Percentiles rank a stretch among this genome's conserved stretches.
Evolutionary conservation across 2,797 vertebrate genomes (phyloP).

Genomic region (Lindbergichthys nudifrons): DNA sequence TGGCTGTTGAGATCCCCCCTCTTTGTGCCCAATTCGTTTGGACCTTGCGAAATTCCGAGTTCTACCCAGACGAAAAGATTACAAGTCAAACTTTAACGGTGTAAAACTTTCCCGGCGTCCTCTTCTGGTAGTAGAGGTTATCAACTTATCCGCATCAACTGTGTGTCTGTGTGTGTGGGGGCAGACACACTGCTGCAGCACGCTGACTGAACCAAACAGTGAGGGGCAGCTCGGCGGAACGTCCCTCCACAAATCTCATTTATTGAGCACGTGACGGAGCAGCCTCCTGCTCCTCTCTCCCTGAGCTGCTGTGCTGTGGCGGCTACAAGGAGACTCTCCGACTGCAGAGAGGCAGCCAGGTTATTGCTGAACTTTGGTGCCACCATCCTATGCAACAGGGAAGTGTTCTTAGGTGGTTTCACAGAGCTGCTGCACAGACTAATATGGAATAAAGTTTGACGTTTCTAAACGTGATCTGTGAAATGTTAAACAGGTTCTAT

Average conservation of each 20-base stretch:
- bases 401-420: slow-evolving; percentile 61
- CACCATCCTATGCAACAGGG: slow-evolving; percentile 78
- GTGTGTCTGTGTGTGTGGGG: slow-evolving; percentile 18
- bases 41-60: slow-evolving; percentile 19
- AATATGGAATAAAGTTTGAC: neutral
- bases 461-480: neutral
- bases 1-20: slow-evolving; percentile 16
- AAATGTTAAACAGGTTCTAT: slow-evolving; percentile 12
- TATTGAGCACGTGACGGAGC: slow-evolving; percentile 81
- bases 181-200: slow-evolving; percentile 63
- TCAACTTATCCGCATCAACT: slow-evolving; percentile 57
- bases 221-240: slow-evolving; percentile 54
- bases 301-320: slow-evolving; percentile 31
- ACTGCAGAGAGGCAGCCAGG: slow-evolving; percentile 44
- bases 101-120: slow-evolving; percentile 42
- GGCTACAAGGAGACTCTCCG: slow-evolving; percentile 51
- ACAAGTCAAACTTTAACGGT: slow-evolving; percentile 35
- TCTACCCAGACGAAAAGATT: neutral
- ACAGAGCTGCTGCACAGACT: neutral
- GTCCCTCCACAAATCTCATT: slow-evolving; percentile 76
- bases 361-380: slow-evolving; percentile 83
- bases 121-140: slow-evolving; percentile 16
- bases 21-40: slow-evolving; percentile 13
- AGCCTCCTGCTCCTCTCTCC: slow-evolving; percentile 55
- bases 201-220: slow-evolving; percentile 67